A percentile compares a stretch with the other conserved stretches of the same genome.
Evolutionary conservation across 2,888 invertebrate genomes (phyloP).

Genomic region (Ptychoptera contaminata): DNA sequence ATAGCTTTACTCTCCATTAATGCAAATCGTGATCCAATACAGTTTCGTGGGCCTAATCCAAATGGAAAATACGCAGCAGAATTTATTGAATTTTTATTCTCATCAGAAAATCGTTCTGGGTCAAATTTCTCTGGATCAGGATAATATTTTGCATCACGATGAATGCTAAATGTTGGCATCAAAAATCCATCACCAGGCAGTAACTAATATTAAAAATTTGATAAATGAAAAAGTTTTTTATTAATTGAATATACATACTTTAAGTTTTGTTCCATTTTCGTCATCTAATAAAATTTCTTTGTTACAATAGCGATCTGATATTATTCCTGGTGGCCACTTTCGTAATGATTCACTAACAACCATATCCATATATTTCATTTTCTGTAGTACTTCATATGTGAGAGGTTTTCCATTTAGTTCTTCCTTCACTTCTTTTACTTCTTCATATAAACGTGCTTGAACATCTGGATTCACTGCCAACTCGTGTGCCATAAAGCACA

Average conservation of each 20-base stretch:
- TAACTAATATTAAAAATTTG: background rate
- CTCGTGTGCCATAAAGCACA: constrained; percentile 39
- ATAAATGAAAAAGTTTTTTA: no score
- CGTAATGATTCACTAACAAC: constrained; percentile 35
- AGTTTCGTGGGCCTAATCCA: no score
- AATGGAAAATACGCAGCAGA: background rate
- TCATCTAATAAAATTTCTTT: constrained; percentile 32
- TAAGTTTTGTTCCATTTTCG: constrained; percentile 17
- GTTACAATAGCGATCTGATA: constrained; percentile 34
- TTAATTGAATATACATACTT: constrained; percentile 11
- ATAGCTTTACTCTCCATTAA: background rate
- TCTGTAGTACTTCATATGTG: constrained; percentile 37
- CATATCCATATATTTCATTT: constrained; percentile 43
- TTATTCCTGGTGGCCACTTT: constrained; percentile 34
- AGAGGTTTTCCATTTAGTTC: constrained; percentile 31
- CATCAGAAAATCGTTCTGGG: background rate
- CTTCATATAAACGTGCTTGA: constrained; percentile 36
- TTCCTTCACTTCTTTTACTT: constrained; percentile 34
- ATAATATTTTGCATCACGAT: background rate
- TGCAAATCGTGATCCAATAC: background rate
- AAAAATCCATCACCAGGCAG: background rate
- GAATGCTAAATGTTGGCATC: background rate
- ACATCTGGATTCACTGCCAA: constrained; percentile 40
- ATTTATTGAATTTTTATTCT: background rate
- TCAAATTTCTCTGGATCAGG: background rate